Evolutionary conservation across 2,888 invertebrate species (phyloP).

Genomic region (Apodemia hepburni): DNA sequence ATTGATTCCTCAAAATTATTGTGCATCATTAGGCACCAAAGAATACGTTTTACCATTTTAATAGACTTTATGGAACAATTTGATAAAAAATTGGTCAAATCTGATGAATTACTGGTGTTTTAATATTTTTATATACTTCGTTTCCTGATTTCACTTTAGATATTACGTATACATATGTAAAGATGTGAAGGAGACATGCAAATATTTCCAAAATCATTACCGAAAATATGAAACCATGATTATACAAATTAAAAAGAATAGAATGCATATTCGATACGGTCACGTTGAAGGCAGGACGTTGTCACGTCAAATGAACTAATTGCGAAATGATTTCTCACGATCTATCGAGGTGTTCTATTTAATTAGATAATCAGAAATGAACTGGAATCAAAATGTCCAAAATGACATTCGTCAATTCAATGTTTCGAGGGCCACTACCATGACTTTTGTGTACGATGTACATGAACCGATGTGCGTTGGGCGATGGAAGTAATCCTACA

Average conservation of each 20-base stretch:
- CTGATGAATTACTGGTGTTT: too few species aligned
- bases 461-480: not conserved
- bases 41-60: too few species aligned
- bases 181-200: too few species aligned
- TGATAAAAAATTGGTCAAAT: too few species aligned
- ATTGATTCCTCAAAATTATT: too few species aligned
- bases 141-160: too few species aligned
- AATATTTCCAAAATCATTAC: too few species aligned
- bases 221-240: not conserved
- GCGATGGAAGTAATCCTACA: not conserved
- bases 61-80: too few species aligned
- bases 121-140: too few species aligned
- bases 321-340: constrained; percentile 3
- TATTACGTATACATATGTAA: too few species aligned
- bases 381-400: constrained; percentile 54
- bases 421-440: constrained; percentile 45
- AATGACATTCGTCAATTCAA: constrained; percentile 61
- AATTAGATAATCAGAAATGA: constrained; percentile 34
- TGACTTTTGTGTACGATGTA: not conserved
- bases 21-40: too few species aligned
- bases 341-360: constrained; percentile 19
- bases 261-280: constrained; percentile 47
- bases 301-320: constrained; percentile 41
- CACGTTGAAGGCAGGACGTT: constrained; percentile 51
- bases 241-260: constrained; percentile 27